A percentile compares a stretch with the other conserved stretches of the same genome.
Conservation (phyloP, 2,113 vertebrate genomes). For the Promerops cafer region DNA sequence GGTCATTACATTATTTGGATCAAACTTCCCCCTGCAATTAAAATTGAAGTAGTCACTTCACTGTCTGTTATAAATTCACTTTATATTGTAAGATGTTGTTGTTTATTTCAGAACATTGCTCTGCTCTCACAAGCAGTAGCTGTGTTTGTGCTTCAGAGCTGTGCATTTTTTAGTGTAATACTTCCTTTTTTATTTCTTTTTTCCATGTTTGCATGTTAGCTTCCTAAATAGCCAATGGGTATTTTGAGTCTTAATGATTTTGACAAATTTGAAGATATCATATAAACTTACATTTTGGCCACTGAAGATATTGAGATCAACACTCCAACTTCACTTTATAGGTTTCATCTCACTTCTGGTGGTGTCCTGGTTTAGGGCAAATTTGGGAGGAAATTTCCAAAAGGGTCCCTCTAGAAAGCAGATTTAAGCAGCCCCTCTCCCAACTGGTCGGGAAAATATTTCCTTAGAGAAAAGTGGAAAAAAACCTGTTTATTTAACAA, state of each 20-base stretch:
- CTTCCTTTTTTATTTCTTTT: neutral
- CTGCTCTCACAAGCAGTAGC: neutral
- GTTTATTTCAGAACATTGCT: neutral
- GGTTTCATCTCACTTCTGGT: neutral
- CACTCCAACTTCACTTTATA: neutral
- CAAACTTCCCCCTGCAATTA: neutral
- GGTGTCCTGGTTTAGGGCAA: neutral
- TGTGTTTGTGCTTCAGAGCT: neutral
- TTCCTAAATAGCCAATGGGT: neutral
- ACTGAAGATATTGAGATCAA: neutral
- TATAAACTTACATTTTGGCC: neutral
- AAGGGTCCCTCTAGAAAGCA: neutral
- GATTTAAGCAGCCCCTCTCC: neutral
- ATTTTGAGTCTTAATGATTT: neutral
- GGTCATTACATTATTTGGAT: neutral
- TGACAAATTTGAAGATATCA: neutral
- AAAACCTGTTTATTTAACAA: neutral
- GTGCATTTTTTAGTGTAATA: neutral
- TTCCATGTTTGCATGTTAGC: neutral
- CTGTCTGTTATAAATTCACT: neutral
- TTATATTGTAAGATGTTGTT: neutral
- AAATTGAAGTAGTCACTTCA: neutral
- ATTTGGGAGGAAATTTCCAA: neutral
- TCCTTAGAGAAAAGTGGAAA: neutral
- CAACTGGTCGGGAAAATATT: neutral